Evolutionary conservation across 1,140 invertebrate species (phyloP).

Genomic region (Acyrthosiphon pisum): DNA sequence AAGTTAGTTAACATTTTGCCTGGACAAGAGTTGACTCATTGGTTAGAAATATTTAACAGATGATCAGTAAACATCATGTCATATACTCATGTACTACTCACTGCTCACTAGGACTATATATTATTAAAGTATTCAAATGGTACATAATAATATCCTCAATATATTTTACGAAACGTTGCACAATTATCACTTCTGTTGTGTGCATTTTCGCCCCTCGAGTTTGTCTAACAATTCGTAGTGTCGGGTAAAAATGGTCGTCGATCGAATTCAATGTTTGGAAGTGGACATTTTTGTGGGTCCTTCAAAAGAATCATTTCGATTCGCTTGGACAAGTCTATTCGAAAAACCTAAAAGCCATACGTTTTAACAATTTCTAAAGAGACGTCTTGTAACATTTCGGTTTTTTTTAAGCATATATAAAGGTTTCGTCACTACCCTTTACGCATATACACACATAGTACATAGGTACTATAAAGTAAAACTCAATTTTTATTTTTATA

Average conservation of each 20-base stretch:
- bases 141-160: slow-evolving; percentile 14
- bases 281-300: slow-evolving; percentile 32
- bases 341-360: slow-evolving; percentile 20
- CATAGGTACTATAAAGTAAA: background rate
- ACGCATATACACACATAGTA: background rate
- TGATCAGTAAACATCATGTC: background rate
- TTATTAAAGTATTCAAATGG: slow-evolving; percentile 12
- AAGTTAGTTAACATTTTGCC: background rate
- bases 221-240: slow-evolving; percentile 30
- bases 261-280: slow-evolving; percentile 10
- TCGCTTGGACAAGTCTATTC: slow-evolving; percentile 48
- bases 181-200: slow-evolving; percentile 9
- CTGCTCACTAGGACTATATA: background rate
- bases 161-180: slow-evolving; percentile 30
- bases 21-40: background rate
- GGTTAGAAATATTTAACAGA: background rate
- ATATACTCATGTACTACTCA: background rate
- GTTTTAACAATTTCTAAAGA: slow-evolving; percentile 5
- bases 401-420: slow-evolving; percentile 1
- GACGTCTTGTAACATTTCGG: background rate
- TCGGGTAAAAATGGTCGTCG: background rate
- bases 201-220: background rate
- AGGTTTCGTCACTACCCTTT: background rate
- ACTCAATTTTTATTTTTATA: background rate
- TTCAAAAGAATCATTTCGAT: slow-evolving; percentile 34